Evolutionary conservation across 1,140 invertebrate genomes (phyloP).

Genomic region (Calliopsis andreniformis): DNA sequence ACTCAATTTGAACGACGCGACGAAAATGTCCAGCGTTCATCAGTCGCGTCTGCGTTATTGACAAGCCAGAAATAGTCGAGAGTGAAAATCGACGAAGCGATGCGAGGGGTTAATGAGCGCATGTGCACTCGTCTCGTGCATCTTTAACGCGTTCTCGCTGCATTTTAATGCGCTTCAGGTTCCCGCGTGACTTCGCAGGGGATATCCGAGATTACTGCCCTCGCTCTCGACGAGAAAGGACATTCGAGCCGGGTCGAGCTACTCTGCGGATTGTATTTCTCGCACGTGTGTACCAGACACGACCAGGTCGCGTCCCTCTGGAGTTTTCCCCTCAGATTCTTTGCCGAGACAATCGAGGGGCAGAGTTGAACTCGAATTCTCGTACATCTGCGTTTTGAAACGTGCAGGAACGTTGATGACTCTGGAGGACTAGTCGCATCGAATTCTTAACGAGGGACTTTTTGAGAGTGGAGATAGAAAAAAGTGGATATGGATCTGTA

Average conservation of each 20-base stretch:
- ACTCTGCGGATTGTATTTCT: constrained; percentile 50
- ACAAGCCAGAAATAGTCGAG: constrained; percentile 18
- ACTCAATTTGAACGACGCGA: too few relatives aligned
- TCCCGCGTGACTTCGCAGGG: constrained; percentile 31
- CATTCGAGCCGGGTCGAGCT: constrained; percentile 46
- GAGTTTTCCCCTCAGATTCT: background rate
- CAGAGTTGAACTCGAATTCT: background rate
- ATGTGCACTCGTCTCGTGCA: background rate
- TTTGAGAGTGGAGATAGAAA: too few relatives aligned
- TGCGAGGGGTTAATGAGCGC: background rate
- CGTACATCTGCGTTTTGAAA: constrained; percentile 1
- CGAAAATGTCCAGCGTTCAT: background rate
- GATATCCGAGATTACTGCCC: constrained; percentile 51
- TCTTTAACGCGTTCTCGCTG: background rate
- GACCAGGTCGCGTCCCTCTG: background rate
- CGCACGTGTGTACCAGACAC: constrained; percentile 60
- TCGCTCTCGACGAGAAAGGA: constrained; percentile 47
- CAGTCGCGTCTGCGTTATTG: background rate
- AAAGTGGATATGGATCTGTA: too few relatives aligned
- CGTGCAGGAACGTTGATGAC: too few relatives aligned
- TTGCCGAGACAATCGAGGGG: constrained; percentile 4
- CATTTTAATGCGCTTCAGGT: constrained; percentile 30
- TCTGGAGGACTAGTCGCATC: too few relatives aligned
- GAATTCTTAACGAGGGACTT: too few relatives aligned
- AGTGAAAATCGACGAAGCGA: background rate